These are phyloP conservation scores for Neolamprologus falcicula DNA, from an alignment of 2,113 vertebrate genomes.

Conservation along the genomic window DNA sequence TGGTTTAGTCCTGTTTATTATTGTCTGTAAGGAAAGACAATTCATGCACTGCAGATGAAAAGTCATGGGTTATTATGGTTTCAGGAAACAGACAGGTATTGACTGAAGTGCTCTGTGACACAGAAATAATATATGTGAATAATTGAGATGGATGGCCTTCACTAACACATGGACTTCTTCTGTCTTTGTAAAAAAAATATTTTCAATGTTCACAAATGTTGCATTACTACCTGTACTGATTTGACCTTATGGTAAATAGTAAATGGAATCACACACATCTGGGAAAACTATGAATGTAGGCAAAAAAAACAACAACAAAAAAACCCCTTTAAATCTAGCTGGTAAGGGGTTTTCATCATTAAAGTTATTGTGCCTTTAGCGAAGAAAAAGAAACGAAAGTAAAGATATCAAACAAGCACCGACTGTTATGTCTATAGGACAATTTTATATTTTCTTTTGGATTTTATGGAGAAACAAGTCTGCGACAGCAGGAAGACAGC, in stretches of 20 bases:
- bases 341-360: background rate
- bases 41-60: background rate
- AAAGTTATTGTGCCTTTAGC: background rate
- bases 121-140: constrained; percentile 37
- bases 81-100: background rate
- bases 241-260: background rate
- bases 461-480: background rate
- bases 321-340: accelerated
- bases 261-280: background rate
- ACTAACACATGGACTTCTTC: background rate
- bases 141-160: constrained; percentile 13
- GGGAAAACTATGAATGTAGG: background rate
- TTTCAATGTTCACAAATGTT: background rate
- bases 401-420: background rate
- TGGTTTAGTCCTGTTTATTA: background rate
- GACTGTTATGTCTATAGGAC: background rate
- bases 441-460: background rate
- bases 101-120: background rate
- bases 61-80: background rate
- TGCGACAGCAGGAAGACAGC: background rate
- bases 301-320: background rate
- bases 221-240: background rate
- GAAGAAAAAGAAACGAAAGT: background rate
- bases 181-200: background rate
- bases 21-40: background rate